Percentiles rank a stretch among this genome's conserved stretches.
Conservation (phyloP, 2,888 invertebrate genomes). For the Phragmatobia fuliginosa region DNA sequence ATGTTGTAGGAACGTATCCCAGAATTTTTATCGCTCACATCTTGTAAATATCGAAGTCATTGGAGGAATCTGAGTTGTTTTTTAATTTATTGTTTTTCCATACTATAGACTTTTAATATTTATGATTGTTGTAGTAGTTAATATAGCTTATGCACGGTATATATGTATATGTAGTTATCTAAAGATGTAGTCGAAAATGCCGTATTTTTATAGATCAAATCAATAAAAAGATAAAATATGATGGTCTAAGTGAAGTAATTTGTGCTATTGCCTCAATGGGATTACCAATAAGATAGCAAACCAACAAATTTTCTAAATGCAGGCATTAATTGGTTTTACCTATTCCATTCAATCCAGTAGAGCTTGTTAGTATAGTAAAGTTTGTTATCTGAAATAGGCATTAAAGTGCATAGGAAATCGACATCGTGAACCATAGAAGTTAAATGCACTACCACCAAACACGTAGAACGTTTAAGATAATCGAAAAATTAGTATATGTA, state of each 20-base stretch:
- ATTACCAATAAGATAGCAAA: too few relatives aligned
- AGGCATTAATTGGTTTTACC: neutral
- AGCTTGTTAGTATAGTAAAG: neutral
- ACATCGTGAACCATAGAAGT: neutral
- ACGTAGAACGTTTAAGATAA: neutral
- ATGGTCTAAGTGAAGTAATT: neutral
- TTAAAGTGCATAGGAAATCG: neutral
- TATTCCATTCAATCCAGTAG: neutral
- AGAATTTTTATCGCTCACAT: constrained; percentile 35
- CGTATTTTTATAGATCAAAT: neutral
- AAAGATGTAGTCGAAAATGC: neutral
- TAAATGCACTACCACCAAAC: neutral
- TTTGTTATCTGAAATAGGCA: neutral
- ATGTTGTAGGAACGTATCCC: constrained; percentile 47
- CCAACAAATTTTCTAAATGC: neutral
- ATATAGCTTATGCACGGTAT: neutral
- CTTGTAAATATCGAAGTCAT: constrained; percentile 34
- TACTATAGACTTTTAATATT: neutral
- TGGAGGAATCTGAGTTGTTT: constrained; percentile 3
- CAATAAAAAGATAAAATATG: neutral
- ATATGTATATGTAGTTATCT: neutral
- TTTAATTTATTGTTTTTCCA: constrained; percentile 7
- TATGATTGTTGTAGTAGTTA: neutral
- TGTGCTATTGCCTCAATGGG: too few relatives aligned
- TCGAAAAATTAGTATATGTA: neutral